Evolutionary conservation across 2,888 invertebrate species (phyloP), one percentile per base, ranked within the genome.

Genomic region (Machimus rusticus): DNA sequence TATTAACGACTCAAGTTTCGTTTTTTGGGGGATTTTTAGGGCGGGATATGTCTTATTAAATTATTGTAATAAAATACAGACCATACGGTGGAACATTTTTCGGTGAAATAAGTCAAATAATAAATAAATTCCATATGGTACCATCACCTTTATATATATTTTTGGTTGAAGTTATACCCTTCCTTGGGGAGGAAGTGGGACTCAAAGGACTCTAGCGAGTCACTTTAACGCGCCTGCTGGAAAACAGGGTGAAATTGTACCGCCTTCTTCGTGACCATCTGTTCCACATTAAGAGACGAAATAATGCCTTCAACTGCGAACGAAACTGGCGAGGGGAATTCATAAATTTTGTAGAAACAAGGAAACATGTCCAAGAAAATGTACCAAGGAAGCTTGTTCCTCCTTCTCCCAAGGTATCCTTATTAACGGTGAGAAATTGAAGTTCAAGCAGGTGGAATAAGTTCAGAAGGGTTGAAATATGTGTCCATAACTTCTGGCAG

Each of bases 101-200:
- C 82, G 55, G n/a, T 5, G 39, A n/a, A 82, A 82, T 82, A 82
- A 82, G 82, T 82, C 82, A 82, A 66, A 82, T 82, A 82, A 82
- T 82, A 82, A 82, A 82, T 82, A 82, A 82, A 82, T 82, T 57
- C 82, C 82, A 82, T 66, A 82, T 82, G 82, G 82, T 82, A 66
- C 82, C 82, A 66, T 31, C 19, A 76, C 51, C 34, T 82, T 37
- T 82, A 57, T 66, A n/a, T n/a, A 51, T n/a, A n/a, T 51, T n/a
- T 66, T 66, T 66, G 23, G 66, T 66, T 28, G 3, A 28, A 23
- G 28, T 23, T 66, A 39, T 39, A 28, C 28, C 66, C 66, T n/a
- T n/a, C 66, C 43, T 9, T 8, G 19, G 23, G 9, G 6, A 23
- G 23, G 8, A 2, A 23, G 9, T 2, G 23, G 66, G n/a, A 12